Base-by-base conservation (phyloP, 2,888 invertebrate genomes). In the Altica lythri region DNA sequence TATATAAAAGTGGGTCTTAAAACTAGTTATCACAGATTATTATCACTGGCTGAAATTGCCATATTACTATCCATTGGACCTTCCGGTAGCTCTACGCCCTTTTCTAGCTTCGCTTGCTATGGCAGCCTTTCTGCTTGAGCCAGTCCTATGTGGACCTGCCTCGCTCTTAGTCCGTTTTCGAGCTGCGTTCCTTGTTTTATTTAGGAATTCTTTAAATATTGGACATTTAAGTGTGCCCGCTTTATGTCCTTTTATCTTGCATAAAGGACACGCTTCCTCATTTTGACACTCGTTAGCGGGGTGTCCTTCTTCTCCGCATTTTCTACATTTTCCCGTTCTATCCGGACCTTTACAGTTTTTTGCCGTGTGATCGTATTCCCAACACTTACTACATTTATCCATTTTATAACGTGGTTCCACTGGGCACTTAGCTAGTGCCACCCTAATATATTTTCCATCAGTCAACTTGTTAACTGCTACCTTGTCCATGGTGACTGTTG, bases 341-440 rank as follows among this genome's bases (percentile, higher is more conserved):
- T 37, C 37, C 16, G 37, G 37, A 4, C 37, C 38, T 4, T 17
- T n/a, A 17, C 38, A 38, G 2, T 38, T 38, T 9, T 38, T 17
- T 9, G 2, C 16, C 18, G 16, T 8, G 19, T 38, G 38, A 12
- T 4, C 2, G 8, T 10, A 17, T 6, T 12, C 6, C 38, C 38
- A 38, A 8, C 38, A 38, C n/a, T 18, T 38, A 4, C 2, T 38
- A n/a, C 38, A 38, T 5, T n/a, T 38, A 12, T 14, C n/a, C 2
- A 38, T 8, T 2, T 8, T 17, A 2, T 6, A 2, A 4, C 38
- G 13, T 8, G 3, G 13, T 19, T 38, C 38, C 4, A 38, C 17
- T 8, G 14, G 13, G 9, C 38, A 38, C 16, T 2, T 4, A 4
- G 18, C 38, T 4, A 38, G 6, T 2, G 14, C 38, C 2, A 38